Evolutionary conservation across 2,888 invertebrate species (phyloP).

Genomic region (Caenorhabditis parvicauda): DNA sequence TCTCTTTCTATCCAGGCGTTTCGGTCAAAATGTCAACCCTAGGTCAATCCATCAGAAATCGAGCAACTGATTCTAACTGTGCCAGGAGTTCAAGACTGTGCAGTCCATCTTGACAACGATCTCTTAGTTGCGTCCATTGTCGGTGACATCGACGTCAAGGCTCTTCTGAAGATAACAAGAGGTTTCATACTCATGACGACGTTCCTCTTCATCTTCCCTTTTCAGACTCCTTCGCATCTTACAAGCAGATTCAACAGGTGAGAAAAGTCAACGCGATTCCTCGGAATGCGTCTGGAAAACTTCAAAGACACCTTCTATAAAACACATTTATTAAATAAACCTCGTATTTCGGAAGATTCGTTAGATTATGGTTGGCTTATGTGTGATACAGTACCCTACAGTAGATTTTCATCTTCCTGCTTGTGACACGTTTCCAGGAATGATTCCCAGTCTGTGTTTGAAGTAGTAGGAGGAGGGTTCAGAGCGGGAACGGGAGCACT

Average conservation of each 20-base stretch:
- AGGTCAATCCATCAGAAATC: slow-evolving; percentile 39
- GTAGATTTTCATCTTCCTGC: slow-evolving; percentile 19
- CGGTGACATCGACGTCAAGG: slow-evolving; percentile 8
- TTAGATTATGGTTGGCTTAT: too few species aligned
- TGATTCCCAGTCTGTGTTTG: slow-evolving; percentile 25
- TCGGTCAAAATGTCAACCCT: not conserved
- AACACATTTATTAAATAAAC: not conserved
- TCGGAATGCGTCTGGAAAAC: slow-evolving; percentile 36
- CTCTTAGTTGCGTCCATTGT: slow-evolving; percentile 23
- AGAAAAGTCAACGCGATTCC: slow-evolving; percentile 28
- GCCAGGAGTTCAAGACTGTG: slow-evolving; percentile 29
- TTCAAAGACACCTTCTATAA: slow-evolving; percentile 15
- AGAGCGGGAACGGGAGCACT: slow-evolving; percentile 15
- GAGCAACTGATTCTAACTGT: slow-evolving; percentile 29
- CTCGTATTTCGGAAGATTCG: not conserved
- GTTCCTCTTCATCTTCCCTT: not conserved
- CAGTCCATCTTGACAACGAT: slow-evolving; percentile 16
- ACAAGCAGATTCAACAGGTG: slow-evolving; percentile 33
- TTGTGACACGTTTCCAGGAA: slow-evolving; percentile 17
- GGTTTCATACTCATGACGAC: slow-evolving; percentile 7
- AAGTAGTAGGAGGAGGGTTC: slow-evolving; percentile 22
- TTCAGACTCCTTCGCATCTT: slow-evolving; percentile 37
- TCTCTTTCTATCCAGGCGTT: too few species aligned
- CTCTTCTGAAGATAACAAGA: slow-evolving; percentile 20
- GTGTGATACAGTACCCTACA: too few species aligned